These are phyloP conservation scores for Clanis bilineata DNA, from an alignment of 2,888 invertebrate genomes.

Conservation along the genomic window DNA sequence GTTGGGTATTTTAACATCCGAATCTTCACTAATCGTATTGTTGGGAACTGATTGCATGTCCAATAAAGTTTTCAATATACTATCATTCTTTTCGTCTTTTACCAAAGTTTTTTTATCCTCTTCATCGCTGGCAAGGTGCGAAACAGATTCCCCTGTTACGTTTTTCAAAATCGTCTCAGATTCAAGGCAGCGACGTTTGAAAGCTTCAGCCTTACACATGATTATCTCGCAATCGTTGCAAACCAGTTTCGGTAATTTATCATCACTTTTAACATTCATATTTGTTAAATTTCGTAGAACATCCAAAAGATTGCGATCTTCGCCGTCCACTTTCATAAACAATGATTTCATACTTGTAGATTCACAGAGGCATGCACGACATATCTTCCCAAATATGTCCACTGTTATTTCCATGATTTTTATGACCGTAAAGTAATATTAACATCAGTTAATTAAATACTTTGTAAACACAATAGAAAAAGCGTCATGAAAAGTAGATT, in stretches of 20 bases:
- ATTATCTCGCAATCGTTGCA: slow-evolving; percentile 58
- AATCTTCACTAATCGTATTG: not conserved
- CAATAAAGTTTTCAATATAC: slow-evolving; percentile 15
- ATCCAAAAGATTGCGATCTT: slow-evolving; percentile 48
- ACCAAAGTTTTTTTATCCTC: slow-evolving; percentile 21
- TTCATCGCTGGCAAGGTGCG: not conserved
- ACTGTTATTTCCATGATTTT: slow-evolving; percentile 39
- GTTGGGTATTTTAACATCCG: slow-evolving; percentile 19
- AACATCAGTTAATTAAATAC: not conserved
- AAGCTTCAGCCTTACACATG: slow-evolving; percentile 55
- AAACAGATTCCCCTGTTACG: slow-evolving; percentile 30
- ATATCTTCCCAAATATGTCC: slow-evolving; percentile 46
- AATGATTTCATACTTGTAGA: slow-evolving; percentile 50
- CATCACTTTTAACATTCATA: slow-evolving; percentile 49
- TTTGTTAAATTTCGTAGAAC: slow-evolving; percentile 53
- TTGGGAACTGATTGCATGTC: slow-evolving; percentile 8
- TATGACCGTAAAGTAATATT: not conserved
- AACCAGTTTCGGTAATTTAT: slow-evolving; percentile 61
- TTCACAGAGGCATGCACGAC: slow-evolving; percentile 58
- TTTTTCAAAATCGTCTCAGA: slow-evolving; percentile 54
- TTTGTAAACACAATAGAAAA: not conserved
- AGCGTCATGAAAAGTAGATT: slow-evolving; percentile 2
- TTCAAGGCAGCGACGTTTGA: slow-evolving; percentile 60
- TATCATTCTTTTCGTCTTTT: slow-evolving; percentile 19
- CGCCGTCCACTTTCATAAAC: slow-evolving; percentile 44